A percentile compares a stretch with the other conserved stretches of the same genome.
Evolutionary conservation across 2,113 vertebrate genomes (phyloP).

Genomic region (Campylomormyrus numenius): DNA sequence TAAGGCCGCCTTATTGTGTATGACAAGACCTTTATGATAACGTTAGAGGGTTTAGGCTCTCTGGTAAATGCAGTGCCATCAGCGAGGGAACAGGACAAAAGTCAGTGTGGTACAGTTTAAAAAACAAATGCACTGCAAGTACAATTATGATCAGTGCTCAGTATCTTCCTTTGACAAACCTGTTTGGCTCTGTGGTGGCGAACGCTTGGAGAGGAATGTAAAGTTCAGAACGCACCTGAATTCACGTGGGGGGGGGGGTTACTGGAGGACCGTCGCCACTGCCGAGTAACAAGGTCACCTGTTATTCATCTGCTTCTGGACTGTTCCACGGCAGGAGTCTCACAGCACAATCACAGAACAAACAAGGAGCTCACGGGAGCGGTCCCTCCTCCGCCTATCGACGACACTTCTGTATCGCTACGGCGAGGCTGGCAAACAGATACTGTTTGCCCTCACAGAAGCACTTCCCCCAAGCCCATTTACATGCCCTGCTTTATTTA

Average conservation of each 20-base stretch:
- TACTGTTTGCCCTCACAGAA: not conserved
- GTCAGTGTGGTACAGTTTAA: not conserved
- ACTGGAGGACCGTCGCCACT: not conserved
- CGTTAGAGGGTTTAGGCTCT: not conserved
- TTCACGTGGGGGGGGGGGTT: too few relatives aligned
- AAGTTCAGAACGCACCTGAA: not conserved
- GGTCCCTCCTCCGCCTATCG: not conserved
- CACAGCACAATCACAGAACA: not conserved
- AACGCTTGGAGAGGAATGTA: not conserved
- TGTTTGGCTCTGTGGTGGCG: not conserved
- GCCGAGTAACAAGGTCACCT: constrained; percentile 14
- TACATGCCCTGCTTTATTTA: not conserved
- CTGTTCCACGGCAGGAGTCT: not conserved
- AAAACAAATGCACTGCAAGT: not conserved
- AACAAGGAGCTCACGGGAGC: not conserved
- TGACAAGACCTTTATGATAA: not conserved
- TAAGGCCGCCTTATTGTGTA: not conserved
- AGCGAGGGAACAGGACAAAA: not conserved
- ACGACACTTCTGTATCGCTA: not conserved
- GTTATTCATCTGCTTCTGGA: not conserved
- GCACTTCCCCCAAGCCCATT: not conserved
- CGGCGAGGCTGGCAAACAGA: not conserved
- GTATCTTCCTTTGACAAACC: constrained; percentile 10
- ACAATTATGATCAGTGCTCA: not conserved
- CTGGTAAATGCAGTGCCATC: not conserved